phyloP scores from a whole-genome alignment of 2,888 invertebrate species.

The Sussaba pulchella region DNA sequence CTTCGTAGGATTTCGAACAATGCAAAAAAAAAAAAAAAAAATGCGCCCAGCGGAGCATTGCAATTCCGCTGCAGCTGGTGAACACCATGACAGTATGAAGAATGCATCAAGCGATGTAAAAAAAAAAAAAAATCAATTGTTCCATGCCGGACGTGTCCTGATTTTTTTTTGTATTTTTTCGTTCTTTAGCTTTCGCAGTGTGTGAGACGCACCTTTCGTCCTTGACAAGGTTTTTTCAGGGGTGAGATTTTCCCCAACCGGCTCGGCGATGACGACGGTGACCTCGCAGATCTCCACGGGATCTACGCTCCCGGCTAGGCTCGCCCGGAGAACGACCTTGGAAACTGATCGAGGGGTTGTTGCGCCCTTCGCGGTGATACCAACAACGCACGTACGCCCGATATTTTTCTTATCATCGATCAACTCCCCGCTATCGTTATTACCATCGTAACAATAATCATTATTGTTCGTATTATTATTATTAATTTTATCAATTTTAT shows the following conservation, averaged over 20 bases:
- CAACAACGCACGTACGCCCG: constrained; percentile 51
- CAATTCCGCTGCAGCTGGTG: too few species aligned
- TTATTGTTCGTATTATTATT: constrained; percentile 44
- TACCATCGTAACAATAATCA: constrained; percentile 18
- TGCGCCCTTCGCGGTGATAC: constrained; percentile 1
- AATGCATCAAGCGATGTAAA: too few species aligned
- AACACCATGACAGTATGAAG: too few species aligned
- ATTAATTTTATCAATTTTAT: constrained; percentile 27
- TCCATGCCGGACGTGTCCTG: too few species aligned
- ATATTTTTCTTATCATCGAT: constrained; percentile 40
- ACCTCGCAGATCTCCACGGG: constrained; percentile 76
- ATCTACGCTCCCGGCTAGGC: constrained; percentile 60
- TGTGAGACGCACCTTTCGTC: constrained; percentile 75
- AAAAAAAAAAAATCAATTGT: too few species aligned
- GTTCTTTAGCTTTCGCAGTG: background rate
- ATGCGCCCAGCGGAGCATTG: too few species aligned
- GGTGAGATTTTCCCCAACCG: constrained; percentile 64
- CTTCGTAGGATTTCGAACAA: too few species aligned
- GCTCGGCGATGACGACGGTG: constrained; percentile 72
- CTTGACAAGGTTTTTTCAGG: constrained; percentile 59
- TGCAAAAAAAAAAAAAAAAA: too few species aligned
- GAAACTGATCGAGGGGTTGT: constrained; percentile 32
- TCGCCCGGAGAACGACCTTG: constrained; percentile 49
- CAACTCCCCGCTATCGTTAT: constrained; percentile 11
- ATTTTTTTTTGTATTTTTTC: too few species aligned